A percentile compares a stretch with the other conserved stretches of the same genome.
These are phyloP conservation scores for Euphydryas editha DNA, from an alignment of 2,888 invertebrate genomes.

Conservation along the genomic window DNA sequence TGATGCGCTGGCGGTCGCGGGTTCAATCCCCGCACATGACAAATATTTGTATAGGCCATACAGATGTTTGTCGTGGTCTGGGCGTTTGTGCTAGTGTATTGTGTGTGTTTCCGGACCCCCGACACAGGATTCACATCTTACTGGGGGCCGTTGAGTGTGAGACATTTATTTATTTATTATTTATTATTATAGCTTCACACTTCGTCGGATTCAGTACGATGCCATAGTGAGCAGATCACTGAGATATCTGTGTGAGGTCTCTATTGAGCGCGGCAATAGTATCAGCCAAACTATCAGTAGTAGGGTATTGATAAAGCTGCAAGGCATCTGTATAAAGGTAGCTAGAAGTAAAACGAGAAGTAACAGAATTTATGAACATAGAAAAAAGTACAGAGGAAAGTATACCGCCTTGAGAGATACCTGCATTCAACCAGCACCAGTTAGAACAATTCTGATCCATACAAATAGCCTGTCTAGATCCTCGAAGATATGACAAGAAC, in stretches of 20 bases:
- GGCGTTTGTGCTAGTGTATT: too few relatives aligned
- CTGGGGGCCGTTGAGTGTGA: too few relatives aligned
- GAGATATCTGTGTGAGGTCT: not conserved
- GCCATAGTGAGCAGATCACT: too few relatives aligned
- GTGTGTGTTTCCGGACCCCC: too few relatives aligned
- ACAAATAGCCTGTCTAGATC: not conserved
- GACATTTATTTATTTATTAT: too few relatives aligned
- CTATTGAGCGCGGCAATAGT: not conserved
- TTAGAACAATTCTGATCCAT: not conserved
- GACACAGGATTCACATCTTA: too few relatives aligned
- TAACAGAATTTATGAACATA: conserved; percentile 4
- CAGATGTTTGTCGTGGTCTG: too few relatives aligned
- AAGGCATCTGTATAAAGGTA: conserved; percentile 11
- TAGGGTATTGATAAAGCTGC: not conserved
- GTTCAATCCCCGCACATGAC: too few relatives aligned
- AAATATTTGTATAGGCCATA: too few relatives aligned
- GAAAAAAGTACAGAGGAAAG: conserved; percentile 6
- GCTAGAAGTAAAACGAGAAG: not conserved
- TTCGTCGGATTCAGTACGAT: too few relatives aligned
- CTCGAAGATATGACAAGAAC: not conserved
- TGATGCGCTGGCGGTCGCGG: too few relatives aligned
- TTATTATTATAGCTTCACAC: too few relatives aligned
- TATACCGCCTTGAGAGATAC: conserved; percentile 9
- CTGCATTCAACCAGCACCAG: conserved; percentile 7
- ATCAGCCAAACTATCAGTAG: not conserved